Percentiles rank a stretch among this genome's conserved stretches.
Evolutionary conservation across 2,113 vertebrate genomes (phyloP).

Genomic region (Thomomys bottae): DNA sequence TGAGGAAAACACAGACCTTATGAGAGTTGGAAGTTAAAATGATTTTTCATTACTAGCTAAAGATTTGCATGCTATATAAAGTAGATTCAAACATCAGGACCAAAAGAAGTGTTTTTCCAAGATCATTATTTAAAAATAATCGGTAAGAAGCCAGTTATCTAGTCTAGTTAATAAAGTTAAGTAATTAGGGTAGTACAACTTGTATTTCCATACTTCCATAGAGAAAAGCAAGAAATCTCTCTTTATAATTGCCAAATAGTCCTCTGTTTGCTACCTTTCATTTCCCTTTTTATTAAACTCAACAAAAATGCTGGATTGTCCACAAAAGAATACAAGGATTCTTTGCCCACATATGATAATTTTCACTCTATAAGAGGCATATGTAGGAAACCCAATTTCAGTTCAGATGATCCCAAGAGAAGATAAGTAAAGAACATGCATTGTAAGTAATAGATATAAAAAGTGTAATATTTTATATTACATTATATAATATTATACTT

Average conservation of each 20-base stretch:
- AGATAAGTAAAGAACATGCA: not conserved
- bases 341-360: not conserved
- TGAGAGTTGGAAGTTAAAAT: conserved; percentile 60
- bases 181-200: not conserved
- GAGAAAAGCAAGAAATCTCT: conserved; percentile 30
- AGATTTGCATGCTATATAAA: conserved; percentile 70
- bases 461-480: not conserved
- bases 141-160: conserved; percentile 54
- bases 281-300: conserved; percentile 38
- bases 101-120: conserved; percentile 58
- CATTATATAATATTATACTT: no score
- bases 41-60: conserved; percentile 77
- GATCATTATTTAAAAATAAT: conserved; percentile 62
- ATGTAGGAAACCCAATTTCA: not conserved
- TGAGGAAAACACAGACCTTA: conserved; percentile 68
- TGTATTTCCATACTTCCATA: conserved; percentile 52
- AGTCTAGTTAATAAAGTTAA: conserved; percentile 65
- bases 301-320: not conserved
- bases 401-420: not conserved
- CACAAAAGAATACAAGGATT: conserved; percentile 25
- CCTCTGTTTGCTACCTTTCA: conserved; percentile 24
- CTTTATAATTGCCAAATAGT: conserved; percentile 35
- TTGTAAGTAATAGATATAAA: conserved; percentile 6
- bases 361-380: not conserved
- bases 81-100: conserved; percentile 62